These are phyloP conservation scores for Dipodomys merriami DNA, from an alignment of 2,113 vertebrate species.

Conservation along the genomic window DNA sequence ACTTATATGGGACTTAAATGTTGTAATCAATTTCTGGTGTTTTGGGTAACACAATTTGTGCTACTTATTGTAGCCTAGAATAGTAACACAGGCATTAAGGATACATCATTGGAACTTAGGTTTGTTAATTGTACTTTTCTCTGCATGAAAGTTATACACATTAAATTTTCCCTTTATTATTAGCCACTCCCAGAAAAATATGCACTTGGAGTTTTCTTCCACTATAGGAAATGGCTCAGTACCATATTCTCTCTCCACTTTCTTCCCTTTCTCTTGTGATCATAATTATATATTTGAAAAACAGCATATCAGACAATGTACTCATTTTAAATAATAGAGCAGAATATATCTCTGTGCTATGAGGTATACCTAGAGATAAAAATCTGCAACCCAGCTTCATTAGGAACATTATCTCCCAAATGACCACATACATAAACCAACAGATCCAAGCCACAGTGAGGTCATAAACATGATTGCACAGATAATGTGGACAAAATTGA, in stretches of 20 bases:
- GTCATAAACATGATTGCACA: slow-evolving; percentile 33
- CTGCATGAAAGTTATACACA: not conserved
- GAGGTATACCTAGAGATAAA: slow-evolving; percentile 28
- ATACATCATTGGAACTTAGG: not conserved
- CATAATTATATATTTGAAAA: not conserved
- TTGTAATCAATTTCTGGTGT: not conserved
- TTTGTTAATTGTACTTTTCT: not conserved
- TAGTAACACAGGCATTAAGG: not conserved
- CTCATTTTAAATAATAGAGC: not conserved
- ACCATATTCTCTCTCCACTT: not conserved
- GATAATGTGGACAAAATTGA: slow-evolving; percentile 52
- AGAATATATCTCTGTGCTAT: slow-evolving; percentile 4
- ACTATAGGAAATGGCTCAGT: not conserved
- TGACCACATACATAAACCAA: slow-evolving; percentile 32
- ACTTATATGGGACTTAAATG: not conserved
- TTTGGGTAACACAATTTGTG: not conserved
- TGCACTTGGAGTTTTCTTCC: not conserved
- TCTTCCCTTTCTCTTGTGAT: slow-evolving; percentile 1
- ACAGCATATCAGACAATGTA: not conserved
- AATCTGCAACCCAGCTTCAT: slow-evolving; percentile 37
- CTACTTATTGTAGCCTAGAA: not conserved
- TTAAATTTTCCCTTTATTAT: not conserved
- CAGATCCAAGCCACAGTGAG: slow-evolving; percentile 8
- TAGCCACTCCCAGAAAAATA: not conserved
- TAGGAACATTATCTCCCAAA: slow-evolving; percentile 47